These are phyloP conservation scores for Deilephila porcellus DNA, from an alignment of 2,888 invertebrate species.

Conservation along the genomic window DNA sequence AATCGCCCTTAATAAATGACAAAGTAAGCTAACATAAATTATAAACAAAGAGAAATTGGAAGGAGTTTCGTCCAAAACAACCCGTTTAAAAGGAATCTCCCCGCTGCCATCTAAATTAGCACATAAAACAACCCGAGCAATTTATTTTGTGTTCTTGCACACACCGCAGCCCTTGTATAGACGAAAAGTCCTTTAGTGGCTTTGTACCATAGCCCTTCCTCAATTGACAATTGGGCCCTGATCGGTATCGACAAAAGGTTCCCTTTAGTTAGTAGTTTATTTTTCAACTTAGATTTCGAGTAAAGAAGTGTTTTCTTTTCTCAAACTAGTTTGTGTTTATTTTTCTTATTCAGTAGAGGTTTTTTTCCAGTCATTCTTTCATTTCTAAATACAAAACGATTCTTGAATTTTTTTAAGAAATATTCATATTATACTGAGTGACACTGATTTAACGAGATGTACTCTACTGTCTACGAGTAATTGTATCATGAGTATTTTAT, in stretches of 20 bases:
- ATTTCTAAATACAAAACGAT: no score
- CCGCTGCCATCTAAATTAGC: neutral
- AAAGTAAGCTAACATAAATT: neutral
- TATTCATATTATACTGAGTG: no score
- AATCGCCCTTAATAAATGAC: no score
- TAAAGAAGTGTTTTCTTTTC: neutral
- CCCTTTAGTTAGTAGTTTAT: neutral
- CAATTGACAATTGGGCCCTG: slow-evolving; percentile 3
- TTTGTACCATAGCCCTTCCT: neutral
- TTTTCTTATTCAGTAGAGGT: no score
- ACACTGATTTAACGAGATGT: no score
- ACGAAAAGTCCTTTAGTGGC: neutral
- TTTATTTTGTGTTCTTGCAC: slow-evolving; percentile 11
- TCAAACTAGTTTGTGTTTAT: neutral
- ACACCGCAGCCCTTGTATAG: neutral
- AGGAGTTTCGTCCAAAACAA: neutral
- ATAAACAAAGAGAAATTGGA: neutral
- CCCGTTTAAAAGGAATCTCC: neutral
- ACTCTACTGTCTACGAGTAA: no score
- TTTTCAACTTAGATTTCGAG: neutral
- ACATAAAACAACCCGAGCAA: slow-evolving; percentile 9
- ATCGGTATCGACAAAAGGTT: slow-evolving; percentile 1
- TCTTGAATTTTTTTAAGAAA: no score
- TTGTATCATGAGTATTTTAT: no score
- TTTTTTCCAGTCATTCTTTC: no score